A percentile compares a stretch with the other conserved stretches of the same genome.
Conservation (phyloP, 1,140 invertebrate species). For the Agrilus planipennis region DNA sequence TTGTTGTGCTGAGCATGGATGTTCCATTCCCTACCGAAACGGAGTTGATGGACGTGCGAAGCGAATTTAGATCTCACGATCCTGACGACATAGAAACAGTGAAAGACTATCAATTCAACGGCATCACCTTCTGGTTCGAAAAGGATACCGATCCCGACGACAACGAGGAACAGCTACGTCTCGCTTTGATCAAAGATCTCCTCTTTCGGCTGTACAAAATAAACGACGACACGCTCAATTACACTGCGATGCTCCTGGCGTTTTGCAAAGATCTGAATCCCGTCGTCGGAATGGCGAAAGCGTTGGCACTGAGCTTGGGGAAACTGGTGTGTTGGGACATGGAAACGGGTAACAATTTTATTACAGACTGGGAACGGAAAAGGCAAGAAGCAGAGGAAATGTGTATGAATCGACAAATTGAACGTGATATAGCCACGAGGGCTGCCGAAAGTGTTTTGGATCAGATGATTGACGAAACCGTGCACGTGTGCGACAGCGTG, state of each 20-base stretch:
- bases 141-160: slow-evolving; percentile 14
- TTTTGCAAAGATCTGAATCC: slow-evolving; percentile 45
- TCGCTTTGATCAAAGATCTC: slow-evolving; percentile 37
- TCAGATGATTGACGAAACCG: slow-evolving; percentile 14
- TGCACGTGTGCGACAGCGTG: slow-evolving; percentile 16
- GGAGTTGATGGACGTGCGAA: slow-evolving; percentile 37
- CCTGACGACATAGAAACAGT: slow-evolving; percentile 31
- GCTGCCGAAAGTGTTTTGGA: slow-evolving; percentile 11
- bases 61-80: slow-evolving; percentile 36
- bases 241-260: slow-evolving; percentile 43
- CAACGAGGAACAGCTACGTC: slow-evolving; percentile 17
- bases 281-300: slow-evolving; percentile 40
- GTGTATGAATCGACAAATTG: slow-evolving; percentile 6
- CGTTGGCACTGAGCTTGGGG: slow-evolving; percentile 41
- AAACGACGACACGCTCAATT: slow-evolving; percentile 38
- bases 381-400: slow-evolving; percentile 10
- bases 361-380: slow-evolving; percentile 4
- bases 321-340: slow-evolving; percentile 36
- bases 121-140: slow-evolving; percentile 43
- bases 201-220: slow-evolving; percentile 41
- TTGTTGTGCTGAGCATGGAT: slow-evolving; percentile 44
- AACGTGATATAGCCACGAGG: slow-evolving; percentile 6
- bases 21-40: slow-evolving; percentile 38
- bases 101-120: slow-evolving; percentile 19
- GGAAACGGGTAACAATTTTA: slow-evolving; percentile 34